Evolutionary conservation across 2,888 invertebrate genomes (phyloP).

Genomic region (Dynastes hyllus): DNA sequence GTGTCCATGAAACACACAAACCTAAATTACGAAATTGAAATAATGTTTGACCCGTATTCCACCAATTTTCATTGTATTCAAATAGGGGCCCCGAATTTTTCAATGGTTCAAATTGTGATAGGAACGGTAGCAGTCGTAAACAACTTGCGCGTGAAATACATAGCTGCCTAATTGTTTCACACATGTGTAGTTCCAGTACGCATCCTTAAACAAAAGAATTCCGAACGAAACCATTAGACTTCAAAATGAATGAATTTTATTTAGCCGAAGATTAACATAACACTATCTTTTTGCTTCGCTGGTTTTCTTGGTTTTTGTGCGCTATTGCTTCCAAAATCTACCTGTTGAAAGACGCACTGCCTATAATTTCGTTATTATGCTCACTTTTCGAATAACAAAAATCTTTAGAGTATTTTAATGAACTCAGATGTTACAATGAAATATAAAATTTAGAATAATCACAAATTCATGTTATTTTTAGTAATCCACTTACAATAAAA

Average conservation of each 20-base stretch:
- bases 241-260: neutral
- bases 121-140: constrained; percentile 1
- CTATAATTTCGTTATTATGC: too few relatives aligned
- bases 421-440: too few relatives aligned
- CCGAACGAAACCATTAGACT: neutral
- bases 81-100: constrained; percentile 16
- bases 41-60: constrained; percentile 14
- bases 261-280: neutral
- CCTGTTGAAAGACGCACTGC: neutral
- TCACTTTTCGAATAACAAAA: too few relatives aligned
- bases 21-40: constrained; percentile 17
- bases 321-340: neutral
- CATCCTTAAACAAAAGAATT: constrained; percentile 15
- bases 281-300: neutral
- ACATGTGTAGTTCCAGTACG: neutral
- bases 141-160: neutral
- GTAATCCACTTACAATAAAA: too few relatives aligned
- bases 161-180: constrained; percentile 14
- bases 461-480: too few relatives aligned
- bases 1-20: constrained; percentile 14
- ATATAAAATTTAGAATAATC: too few relatives aligned
- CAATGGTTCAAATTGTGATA: constrained; percentile 5
- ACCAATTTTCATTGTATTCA: constrained; percentile 31
- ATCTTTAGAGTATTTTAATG: too few relatives aligned
- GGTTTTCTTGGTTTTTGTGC: neutral